phyloP scores from a whole-genome alignment of 2,888 invertebrate genomes.

The Dinocampus coccinellae region DNA sequence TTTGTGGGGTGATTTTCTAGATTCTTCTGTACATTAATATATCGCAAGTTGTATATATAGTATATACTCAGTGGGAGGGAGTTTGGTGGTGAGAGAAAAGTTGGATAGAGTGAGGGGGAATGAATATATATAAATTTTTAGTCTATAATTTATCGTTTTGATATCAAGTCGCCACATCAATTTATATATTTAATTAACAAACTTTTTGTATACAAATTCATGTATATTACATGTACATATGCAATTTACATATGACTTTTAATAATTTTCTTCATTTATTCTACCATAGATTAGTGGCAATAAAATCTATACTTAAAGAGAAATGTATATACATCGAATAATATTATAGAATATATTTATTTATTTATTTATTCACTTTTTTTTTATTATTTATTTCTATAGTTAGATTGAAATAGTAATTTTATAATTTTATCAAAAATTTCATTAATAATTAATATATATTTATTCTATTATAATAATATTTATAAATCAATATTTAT shows the following conservation, averaged over 20 bases:
- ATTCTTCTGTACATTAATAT: background rate
- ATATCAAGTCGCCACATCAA: background rate
- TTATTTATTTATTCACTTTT: background rate
- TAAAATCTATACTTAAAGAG: background rate
- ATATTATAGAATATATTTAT: background rate
- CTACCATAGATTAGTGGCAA: background rate
- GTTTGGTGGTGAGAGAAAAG: background rate
- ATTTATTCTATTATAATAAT: background rate
- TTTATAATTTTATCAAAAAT: background rate
- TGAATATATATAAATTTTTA: background rate
- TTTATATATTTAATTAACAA: slow-evolving; percentile 1
- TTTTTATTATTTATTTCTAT: background rate
- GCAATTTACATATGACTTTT: background rate
- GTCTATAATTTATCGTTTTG: background rate
- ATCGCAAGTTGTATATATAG: no score
- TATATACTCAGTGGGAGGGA: background rate
- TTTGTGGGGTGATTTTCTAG: slow-evolving; percentile 19
- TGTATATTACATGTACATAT: background rate
- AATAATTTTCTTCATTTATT: background rate
- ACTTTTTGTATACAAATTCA: background rate
- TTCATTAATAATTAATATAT: background rate
- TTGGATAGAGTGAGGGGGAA: background rate
- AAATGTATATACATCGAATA: background rate
- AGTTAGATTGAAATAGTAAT: no score
- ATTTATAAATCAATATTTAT: background rate